Base-by-base conservation (phyloP, 2,113 vertebrate genomes). In the sheep (Ovis aries) region DNA sequence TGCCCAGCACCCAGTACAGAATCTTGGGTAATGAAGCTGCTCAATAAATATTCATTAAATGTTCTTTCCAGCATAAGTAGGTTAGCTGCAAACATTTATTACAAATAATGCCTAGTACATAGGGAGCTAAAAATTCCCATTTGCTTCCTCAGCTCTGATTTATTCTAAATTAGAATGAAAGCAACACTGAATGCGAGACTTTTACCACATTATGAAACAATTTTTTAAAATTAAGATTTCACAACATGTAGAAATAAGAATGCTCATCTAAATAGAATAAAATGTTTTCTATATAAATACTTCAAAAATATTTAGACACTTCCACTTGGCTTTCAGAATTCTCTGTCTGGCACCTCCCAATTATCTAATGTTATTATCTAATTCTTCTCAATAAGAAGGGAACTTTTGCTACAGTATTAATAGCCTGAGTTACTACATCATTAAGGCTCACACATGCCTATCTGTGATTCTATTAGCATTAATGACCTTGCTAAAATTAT, bases 101-200 rank as follows among this genome's bases (percentile, higher is more conserved):
- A 93, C 48, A 88, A 83, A 80, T 55, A 57, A 83, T 15, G 2
- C 19, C 23, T 74, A 88, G 48, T 36, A 14, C 12, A 21, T 0
- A 93, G 21, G 17, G 90, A 77, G n/a, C 21, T 50, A 25, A 31
- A 95, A 53, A 48, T 60, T n/a, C 40, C 43, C 87, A 67, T 36
- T 78, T 80, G 57, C 21, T 40, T 90, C 71, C 57, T 94, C 21
- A 95, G 52, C 87, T 95, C 60, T 84, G 67, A 89, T 52, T 59
- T 33, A 94, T 27, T 59, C 64, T 94, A 85, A 94, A 59, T 78
- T 95, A 89, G 40, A 82, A 92, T 19, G 8, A 90, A 88, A 94
- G 57, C 11, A 60, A 94, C 17, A 82, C 1, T 74, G 92, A 85
- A 94, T 31, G 23, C 3, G 43, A 36, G 71, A 64, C 13, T 77